Conservation (phyloP, 2,888 invertebrate genomes). For the Theodoxus fluviatilis region DNA sequence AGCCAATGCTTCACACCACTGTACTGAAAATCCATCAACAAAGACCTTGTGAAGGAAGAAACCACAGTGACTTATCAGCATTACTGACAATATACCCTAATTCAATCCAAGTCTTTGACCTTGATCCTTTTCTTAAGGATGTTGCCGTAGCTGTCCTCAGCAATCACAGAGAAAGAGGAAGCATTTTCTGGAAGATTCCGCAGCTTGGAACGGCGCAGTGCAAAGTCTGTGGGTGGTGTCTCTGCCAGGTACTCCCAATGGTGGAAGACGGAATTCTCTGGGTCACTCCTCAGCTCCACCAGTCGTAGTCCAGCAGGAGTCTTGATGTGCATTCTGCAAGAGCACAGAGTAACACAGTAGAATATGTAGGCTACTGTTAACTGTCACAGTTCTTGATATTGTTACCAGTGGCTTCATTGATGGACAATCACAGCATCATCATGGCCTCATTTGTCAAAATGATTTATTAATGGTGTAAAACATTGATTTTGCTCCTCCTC, state of each 20-base stretch:
- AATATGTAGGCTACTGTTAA: too few species aligned
- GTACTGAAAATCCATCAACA: too few species aligned
- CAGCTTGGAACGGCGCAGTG: constrained; percentile 40
- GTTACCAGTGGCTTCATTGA: background rate
- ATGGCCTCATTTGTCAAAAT: background rate
- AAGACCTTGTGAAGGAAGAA: too few species aligned
- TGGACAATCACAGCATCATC: background rate
- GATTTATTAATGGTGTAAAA: too few species aligned
- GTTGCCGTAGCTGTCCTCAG: constrained; percentile 58
- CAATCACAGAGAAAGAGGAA: constrained; percentile 48
- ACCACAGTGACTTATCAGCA: too few species aligned
- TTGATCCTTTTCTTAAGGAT: constrained; percentile 56
- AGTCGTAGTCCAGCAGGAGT: constrained; percentile 54
- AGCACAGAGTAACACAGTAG: too few species aligned
- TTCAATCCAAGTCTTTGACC: constrained; percentile 45
- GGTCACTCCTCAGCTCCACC: constrained; percentile 58
- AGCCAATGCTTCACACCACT: too few species aligned
- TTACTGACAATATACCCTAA: too few species aligned
- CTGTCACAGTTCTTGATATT: too few species aligned
- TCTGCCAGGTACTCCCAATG: constrained; percentile 62
- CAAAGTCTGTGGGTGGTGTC: constrained; percentile 53
- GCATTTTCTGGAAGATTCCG: constrained; percentile 45
- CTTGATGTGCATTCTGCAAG: constrained; percentile 41
- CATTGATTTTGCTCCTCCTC: too few species aligned
- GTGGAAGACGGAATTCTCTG: constrained; percentile 60